A percentile compares a stretch with the other conserved stretches of the same genome.
Evolutionary conservation across 53 echinoderm and acorn worm species (phyloP).

Genomic region (Hippasteria phrygiana): DNA sequence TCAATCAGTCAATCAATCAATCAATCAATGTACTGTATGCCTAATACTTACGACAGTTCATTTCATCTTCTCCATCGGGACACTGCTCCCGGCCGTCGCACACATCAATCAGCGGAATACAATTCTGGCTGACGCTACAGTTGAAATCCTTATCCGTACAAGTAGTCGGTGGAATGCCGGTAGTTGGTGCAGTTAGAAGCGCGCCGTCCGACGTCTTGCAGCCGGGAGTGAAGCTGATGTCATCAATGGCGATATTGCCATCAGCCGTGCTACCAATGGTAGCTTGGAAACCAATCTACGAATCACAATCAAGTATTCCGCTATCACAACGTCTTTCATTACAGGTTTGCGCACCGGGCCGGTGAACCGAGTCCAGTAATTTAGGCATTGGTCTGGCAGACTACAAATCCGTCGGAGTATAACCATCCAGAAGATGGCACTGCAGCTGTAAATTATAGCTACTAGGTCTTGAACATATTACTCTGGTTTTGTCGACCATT

Average conservation of each 20-base stretch:
- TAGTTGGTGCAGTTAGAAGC: slow-evolving; percentile 45
- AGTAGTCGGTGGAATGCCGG: slow-evolving; percentile 5
- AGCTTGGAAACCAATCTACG: slow-evolving; percentile 82
- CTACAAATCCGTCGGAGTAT: no score
- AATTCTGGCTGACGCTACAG: slow-evolving; percentile 32
- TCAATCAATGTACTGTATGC: background rate
- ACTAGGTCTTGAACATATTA: no score
- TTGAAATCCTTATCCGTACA: slow-evolving; percentile 42
- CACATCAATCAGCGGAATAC: slow-evolving; percentile 57
- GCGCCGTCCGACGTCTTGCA: slow-evolving; percentile 53
- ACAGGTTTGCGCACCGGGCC: no score
- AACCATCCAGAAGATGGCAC: no score
- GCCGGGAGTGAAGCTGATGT: slow-evolving; percentile 83
- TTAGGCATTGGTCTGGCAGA: no score
- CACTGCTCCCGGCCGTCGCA: slow-evolving; percentile 86
- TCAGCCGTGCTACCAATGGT: slow-evolving; percentile 72
- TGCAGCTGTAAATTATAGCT: no score
- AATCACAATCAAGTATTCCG: no score
- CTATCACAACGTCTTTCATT: no score
- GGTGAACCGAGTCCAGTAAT: no score
- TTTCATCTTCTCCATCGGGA: slow-evolving; percentile 76
- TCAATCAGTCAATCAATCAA: no score
- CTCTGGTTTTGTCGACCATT: no score
- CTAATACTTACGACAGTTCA: slow-evolving; percentile 73
- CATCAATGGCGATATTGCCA: slow-evolving; percentile 91